A percentile compares a stretch with the other conserved stretches of the same genome.
phyloP scores from a whole-genome alignment of 2,113 vertebrate species.

The Amia ocellicauda region DNA sequence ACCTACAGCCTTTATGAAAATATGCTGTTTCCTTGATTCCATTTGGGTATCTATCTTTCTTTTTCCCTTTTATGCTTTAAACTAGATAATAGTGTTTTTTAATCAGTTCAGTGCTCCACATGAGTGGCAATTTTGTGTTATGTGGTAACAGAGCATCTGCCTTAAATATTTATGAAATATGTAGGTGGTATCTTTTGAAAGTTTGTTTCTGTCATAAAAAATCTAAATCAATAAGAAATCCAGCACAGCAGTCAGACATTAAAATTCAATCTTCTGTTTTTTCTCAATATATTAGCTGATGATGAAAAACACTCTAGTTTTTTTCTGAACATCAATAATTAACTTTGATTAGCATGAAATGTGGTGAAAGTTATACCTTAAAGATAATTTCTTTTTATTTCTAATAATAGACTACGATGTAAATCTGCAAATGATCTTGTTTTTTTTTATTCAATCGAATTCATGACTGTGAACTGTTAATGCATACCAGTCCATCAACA shows the following conservation, averaged over 20 bases:
- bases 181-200: background rate
- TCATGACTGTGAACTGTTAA: no score
- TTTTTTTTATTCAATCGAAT: no score
- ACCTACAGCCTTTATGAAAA: background rate
- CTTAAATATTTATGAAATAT: constrained; percentile 11
- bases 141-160: constrained; percentile 2
- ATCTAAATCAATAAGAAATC: background rate
- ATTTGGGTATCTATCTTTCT: background rate
- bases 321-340: no score
- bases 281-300: no score
- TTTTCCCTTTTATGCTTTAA: background rate
- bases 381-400: no score
- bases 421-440: no score
- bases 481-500: no score
- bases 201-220: background rate
- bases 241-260: background rate
- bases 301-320: no score
- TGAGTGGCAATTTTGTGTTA: constrained; percentile 7
- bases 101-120: background rate
- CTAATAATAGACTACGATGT: no score
- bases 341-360: no score
- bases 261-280: no score
- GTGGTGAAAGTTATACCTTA: no score
- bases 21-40: background rate
- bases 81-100: constrained; percentile 9